A percentile compares a stretch with the other conserved stretches of the same genome.
Evolutionary conservation across 2,888 invertebrate genomes (phyloP).

Genomic region (Branchipolynoe longqiensis): DNA sequence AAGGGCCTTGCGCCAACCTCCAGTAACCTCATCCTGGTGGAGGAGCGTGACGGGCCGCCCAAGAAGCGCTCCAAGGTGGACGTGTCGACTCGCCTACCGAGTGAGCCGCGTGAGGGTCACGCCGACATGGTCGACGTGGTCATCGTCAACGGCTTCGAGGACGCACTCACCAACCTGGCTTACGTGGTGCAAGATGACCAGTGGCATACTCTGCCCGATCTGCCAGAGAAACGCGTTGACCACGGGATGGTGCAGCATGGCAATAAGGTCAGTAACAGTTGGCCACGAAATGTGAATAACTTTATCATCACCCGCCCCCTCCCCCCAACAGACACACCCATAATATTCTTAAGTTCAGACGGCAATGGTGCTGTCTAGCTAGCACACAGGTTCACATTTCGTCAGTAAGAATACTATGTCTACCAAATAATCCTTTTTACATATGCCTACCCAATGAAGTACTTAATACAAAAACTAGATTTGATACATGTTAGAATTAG

Average conservation of each 20-base stretch:
- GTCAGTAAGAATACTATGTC: too few species aligned
- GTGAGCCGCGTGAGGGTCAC: slow-evolving; percentile 11
- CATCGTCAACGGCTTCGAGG: slow-evolving; percentile 40
- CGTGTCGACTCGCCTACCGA: neutral
- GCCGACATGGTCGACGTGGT: slow-evolving; percentile 36
- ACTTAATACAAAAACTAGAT: too few species aligned
- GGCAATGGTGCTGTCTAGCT: too few species aligned
- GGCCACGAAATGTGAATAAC: neutral
- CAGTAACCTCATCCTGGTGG: slow-evolving; percentile 18
- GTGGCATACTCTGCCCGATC: slow-evolving; percentile 32
- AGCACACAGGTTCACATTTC: too few species aligned
- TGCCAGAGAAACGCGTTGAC: slow-evolving; percentile 20
- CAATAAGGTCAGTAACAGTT: slow-evolving; percentile 24
- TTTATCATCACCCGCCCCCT: neutral
- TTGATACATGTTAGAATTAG: too few species aligned
- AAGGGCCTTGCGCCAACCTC: neutral
- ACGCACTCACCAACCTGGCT: slow-evolving; percentile 27
- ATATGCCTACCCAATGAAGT: too few species aligned
- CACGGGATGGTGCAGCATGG: slow-evolving; percentile 50
- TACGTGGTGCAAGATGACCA: slow-evolving; percentile 41
- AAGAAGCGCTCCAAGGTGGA: slow-evolving; percentile 50
- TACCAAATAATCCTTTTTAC: too few species aligned
- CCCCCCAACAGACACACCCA: neutral
- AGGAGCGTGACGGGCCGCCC: slow-evolving; percentile 43
- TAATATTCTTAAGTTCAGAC: neutral